phyloP scores from a whole-genome alignment of 1,140 invertebrate genomes.

The Philopotamus ludificatus region DNA sequence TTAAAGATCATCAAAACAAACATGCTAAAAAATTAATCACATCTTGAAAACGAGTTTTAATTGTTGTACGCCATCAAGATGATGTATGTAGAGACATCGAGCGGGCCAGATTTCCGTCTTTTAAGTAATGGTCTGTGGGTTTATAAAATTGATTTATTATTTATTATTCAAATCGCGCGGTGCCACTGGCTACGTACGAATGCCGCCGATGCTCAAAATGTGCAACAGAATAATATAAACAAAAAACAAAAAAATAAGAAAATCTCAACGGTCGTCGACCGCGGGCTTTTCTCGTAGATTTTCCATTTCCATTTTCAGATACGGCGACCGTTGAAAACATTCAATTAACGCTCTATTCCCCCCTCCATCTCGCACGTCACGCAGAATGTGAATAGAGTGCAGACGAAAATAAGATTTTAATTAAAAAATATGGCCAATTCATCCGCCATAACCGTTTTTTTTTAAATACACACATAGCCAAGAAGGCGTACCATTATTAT shows the following conservation, averaged over 20 bases:
- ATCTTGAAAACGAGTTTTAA: slow-evolving; percentile 25
- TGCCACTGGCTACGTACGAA: not conserved
- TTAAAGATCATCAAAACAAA: slow-evolving; percentile 31
- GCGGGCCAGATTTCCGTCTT: too few relatives aligned
- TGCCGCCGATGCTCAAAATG: not conserved
- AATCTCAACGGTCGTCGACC: not conserved
- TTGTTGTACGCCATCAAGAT: slow-evolving; percentile 5
- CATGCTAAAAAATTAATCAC: slow-evolving; percentile 30
- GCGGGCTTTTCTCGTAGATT: not conserved
- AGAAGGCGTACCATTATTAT: not conserved
- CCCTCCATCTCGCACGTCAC: not conserved
- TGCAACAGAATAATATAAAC: not conserved
- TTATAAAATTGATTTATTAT: slow-evolving; percentile 17
- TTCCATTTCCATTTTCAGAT: not conserved
- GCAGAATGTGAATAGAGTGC: too few relatives aligned
- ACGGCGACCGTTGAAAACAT: not conserved
- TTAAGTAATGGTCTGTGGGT: too few relatives aligned
- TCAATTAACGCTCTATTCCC: not conserved
- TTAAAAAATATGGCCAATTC: not conserved
- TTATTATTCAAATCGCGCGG: not conserved
- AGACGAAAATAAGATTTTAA: not conserved
- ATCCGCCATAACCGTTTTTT: not conserved
- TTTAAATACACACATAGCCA: not conserved
- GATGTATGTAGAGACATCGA: slow-evolving; percentile 8
- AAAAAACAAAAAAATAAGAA: not conserved